Evolutionary conservation across 2,888 invertebrate genomes (phyloP).

Genomic region (Miltochrista miniata): DNA sequence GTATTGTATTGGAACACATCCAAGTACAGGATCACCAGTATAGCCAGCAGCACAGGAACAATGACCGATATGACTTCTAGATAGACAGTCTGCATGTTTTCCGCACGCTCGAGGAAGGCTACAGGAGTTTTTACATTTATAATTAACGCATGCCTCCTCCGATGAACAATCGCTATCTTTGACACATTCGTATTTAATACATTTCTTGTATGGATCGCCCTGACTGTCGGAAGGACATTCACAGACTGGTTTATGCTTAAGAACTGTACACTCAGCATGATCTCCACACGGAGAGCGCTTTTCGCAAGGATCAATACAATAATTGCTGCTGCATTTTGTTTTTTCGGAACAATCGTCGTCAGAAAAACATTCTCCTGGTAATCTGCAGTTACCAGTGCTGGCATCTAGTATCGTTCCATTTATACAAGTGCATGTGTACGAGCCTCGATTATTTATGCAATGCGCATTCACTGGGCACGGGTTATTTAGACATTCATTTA

Average conservation of each 20-base stretch:
- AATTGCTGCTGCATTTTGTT: slow-evolving; percentile 89
- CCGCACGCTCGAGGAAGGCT: slow-evolving; percentile 92
- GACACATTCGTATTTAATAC: slow-evolving; percentile 89
- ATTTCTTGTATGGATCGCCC: slow-evolving; percentile 90
- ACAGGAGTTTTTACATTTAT: slow-evolving; percentile 93
- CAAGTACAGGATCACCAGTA: slow-evolving; percentile 93
- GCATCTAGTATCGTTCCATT: slow-evolving; percentile 92
- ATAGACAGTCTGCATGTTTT: slow-evolving; percentile 88
- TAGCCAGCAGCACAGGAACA: slow-evolving; percentile 93
- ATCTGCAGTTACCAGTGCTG: slow-evolving; percentile 87
- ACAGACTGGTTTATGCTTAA: slow-evolving; percentile 88
- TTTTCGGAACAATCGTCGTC: slow-evolving; percentile 91
- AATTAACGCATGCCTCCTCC: slow-evolving; percentile 89
- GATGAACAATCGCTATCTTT: slow-evolving; percentile 90
- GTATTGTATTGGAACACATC: slow-evolving; percentile 92
- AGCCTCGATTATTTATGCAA: slow-evolving; percentile 91
- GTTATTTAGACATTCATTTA: slow-evolving; percentile 90
- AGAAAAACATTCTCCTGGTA: slow-evolving; percentile 92
- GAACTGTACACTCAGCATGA: slow-evolving; percentile 89
- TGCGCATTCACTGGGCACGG: slow-evolving; percentile 92
- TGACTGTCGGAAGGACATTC: slow-evolving; percentile 89
- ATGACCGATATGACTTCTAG: slow-evolving; percentile 90
- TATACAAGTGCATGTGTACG: slow-evolving; percentile 89
- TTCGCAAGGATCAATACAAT: slow-evolving; percentile 91
- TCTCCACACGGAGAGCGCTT: slow-evolving; percentile 86